Base-by-base conservation (phyloP, 2,888 invertebrate genomes). In the Ophion costatus region DNA sequence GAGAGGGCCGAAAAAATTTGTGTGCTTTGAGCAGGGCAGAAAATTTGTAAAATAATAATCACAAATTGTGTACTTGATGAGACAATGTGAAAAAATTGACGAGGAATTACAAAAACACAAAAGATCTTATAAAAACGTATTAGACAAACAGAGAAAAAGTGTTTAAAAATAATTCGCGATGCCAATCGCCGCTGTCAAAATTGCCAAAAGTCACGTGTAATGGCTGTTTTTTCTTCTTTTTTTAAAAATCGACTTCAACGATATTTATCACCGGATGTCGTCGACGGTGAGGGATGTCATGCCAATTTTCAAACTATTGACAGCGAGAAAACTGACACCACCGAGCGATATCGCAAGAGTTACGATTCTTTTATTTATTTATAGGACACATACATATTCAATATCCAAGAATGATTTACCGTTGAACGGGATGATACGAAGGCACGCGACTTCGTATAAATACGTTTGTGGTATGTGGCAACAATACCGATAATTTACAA, bases 401-500 rank as follows among this genome's bases (percentile, higher is more conserved):
- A 33, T 38, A 20, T 56, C 29, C 29, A 20, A 29, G 38, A 20
- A 38, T 1, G 56, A 38, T 71, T 71, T 57, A 71, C 56, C 71
- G 38, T 57, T 38, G 33, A 57, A 20, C 33, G 20, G 57, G 33
- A 59, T 71, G 71, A 57, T 56, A 71, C n/a, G 38, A 71, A 10
- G 20, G 38, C 71, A 57, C 38, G 38, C 3, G 20, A 56, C n/a
- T 71, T 56, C n/a, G 38, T 20, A 57, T 59, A 57, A 6, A 57
- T 57, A 14, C 57, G 20, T 29, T 51, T 29, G 17, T 71, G 29
- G 14, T 29, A 57, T 20, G 10, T 56, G 56, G 33, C 33, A n/a
- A 33, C 24, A 4, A 38, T 20, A 33, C 5, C 71, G 11, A 71
- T 71, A 59, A 71, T 71, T 71, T 56, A 71, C 56, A 29, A 56